Percentiles rank a stretch among this genome's conserved stretches.
These are phyloP conservation scores for Brachyalestes nurse DNA, from an alignment of 2,797 vertebrate species.

Conservation along the genomic window DNA sequence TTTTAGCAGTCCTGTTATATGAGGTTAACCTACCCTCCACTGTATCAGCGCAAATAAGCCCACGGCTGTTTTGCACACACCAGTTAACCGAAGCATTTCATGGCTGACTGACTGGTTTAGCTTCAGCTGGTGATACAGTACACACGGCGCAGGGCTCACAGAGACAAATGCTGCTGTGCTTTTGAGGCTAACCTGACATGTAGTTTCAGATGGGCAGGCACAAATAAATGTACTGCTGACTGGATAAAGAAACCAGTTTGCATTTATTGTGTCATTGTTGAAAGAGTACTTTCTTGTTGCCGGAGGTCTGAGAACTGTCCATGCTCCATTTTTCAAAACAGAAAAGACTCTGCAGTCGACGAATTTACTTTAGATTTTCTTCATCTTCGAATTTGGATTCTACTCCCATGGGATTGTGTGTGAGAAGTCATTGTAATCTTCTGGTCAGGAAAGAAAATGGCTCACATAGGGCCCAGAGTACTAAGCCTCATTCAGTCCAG, in stretches of 20 bases:
- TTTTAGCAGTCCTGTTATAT: slow-evolving; percentile 70
- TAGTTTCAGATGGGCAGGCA: slow-evolving; percentile 32
- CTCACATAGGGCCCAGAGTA: neutral
- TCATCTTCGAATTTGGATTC: slow-evolving; percentile 22
- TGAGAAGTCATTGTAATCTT: neutral
- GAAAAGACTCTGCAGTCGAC: slow-evolving; percentile 47
- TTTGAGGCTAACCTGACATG: slow-evolving; percentile 29
- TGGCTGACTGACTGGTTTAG: slow-evolving; percentile 69
- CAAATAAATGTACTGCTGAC: slow-evolving; percentile 5
- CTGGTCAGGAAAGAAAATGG: neutral
- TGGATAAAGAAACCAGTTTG: slow-evolving; percentile 15
- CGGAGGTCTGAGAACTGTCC: slow-evolving; percentile 20
- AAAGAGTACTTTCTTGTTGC: slow-evolving; percentile 14
- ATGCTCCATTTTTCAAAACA: slow-evolving; percentile 45
- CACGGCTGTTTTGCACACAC: slow-evolving; percentile 70
- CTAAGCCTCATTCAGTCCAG: too few species aligned
- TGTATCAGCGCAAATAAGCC: slow-evolving; percentile 74
- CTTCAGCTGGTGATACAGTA: slow-evolving; percentile 69
- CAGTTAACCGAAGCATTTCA: slow-evolving; percentile 65
- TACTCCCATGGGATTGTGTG: neutral
- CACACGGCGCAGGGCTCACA: slow-evolving; percentile 48
- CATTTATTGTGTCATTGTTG: slow-evolving; percentile 22
- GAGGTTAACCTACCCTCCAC: slow-evolving; percentile 71
- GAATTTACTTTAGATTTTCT: slow-evolving; percentile 8
- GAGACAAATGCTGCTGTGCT: slow-evolving; percentile 29